Evolutionary conservation across 35 echinoderm and acorn worm species (phyloP), one percentile per base, ranked within the genome.

Genomic region (Diadema setosum): DNA sequence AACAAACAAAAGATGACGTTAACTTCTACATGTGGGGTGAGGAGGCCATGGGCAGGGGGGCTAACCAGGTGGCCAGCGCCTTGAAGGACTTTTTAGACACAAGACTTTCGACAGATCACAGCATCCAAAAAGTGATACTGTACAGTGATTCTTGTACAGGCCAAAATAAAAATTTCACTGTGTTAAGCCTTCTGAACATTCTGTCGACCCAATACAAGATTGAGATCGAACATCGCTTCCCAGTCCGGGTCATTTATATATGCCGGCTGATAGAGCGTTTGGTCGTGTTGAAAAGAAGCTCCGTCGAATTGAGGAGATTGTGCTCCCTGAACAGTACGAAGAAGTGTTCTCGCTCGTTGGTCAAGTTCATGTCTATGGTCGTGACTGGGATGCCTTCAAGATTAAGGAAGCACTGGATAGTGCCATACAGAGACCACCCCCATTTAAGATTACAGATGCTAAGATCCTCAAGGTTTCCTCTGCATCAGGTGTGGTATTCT

Each of bases 11-110:
- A 3, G 45, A 89, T n/a, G 39, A 82, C 25, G 20, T 82, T 2
- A 15, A 86, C 27, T 91, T 86, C 25, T 91, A 91, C 39, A 86
- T 70, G 2, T 91, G 65, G 90, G 82, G 74, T 12, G 57, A 90
- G 30, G 60, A 91, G 21, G 57, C 75, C 42, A 42, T 75, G 17
- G 90, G 83, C 4, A 91, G 83, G 81, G 90, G 69, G 21, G 81
- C 69, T 0, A 91, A 86, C 41, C 70, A 61, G 20, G 74, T 91
- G 20, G 82, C 90, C 42, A 91, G 83, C 81, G 90, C 90, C 7
- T 21, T 91, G 16, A 75, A 75, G 33, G 27, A 42, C 56, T 65
- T 64, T n/a, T 5, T 91, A 18, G 69, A 86, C 15, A 91, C 25
- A 8, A 41, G 49, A 46, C 48, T 75, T 11, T 44, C 17, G 0